phyloP scores from a whole-genome alignment of 2,113 vertebrate genomes.

The Trachemys scripta region DNA sequence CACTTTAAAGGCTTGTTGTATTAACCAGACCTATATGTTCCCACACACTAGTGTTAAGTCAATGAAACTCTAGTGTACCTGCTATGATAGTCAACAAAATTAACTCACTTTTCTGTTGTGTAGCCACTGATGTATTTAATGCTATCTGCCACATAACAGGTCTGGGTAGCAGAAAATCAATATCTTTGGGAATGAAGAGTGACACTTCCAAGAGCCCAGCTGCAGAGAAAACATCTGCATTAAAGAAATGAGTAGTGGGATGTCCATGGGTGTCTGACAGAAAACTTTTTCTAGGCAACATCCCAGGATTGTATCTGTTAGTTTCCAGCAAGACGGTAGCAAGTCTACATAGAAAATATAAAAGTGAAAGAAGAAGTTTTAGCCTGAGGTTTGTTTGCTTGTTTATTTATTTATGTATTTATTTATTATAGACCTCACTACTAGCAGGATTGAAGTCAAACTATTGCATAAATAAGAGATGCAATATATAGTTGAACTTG shows the following conservation, averaged over 20 bases:
- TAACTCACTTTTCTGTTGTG: background rate
- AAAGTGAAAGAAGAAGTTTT: background rate
- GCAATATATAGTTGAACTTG: background rate
- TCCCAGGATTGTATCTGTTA: background rate
- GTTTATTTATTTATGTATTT: background rate
- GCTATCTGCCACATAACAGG: fast-evolving
- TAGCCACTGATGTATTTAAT: background rate
- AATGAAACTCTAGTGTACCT: background rate
- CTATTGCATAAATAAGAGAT: background rate
- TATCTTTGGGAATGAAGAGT: background rate
- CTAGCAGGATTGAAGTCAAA: background rate
- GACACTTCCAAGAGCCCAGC: background rate
- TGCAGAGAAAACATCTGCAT: background rate
- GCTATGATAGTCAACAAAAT: background rate
- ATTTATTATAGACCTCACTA: background rate
- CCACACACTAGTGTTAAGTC: background rate
- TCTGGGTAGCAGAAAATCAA: fast-evolving
- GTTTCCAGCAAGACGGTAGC: background rate
- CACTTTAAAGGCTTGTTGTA: fast-evolving
- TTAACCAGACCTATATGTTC: background rate
- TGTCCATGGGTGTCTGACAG: background rate
- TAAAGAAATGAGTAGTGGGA: background rate
- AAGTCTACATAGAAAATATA: background rate
- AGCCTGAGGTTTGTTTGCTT: background rate
- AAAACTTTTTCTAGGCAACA: background rate